Percentiles rank a stretch among this genome's conserved stretches.
Evolutionary conservation across 2,113 vertebrate genomes (phyloP).

Genomic region (Microcebus murinus): DNA sequence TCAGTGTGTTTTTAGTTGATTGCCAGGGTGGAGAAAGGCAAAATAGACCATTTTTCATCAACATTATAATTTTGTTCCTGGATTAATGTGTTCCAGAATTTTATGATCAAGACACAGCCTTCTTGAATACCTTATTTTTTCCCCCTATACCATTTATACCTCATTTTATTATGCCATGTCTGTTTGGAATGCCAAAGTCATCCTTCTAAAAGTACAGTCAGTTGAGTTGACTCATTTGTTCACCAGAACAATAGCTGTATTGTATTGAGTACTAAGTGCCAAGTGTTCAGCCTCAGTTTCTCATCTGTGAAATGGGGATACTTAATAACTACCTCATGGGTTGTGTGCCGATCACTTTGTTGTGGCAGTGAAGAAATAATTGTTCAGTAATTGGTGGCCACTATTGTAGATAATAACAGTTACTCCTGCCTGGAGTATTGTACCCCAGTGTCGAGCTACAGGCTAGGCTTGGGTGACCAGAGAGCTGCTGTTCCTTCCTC

Average conservation of each 20-base stretch:
- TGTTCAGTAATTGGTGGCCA: not conserved
- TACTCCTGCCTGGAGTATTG: not conserved
- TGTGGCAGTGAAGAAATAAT: not conserved
- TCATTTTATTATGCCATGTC: not conserved
- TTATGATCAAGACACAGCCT: not conserved
- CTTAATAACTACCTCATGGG: not conserved
- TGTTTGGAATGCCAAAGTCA: not conserved
- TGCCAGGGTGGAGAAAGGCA: not conserved
- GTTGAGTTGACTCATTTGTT: not conserved
- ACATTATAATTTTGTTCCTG: not conserved
- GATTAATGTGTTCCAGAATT: not conserved
- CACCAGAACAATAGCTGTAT: not conserved
- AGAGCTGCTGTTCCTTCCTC: not conserved
- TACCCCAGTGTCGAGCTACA: not conserved
- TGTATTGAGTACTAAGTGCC: not conserved
- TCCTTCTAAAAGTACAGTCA: not conserved
- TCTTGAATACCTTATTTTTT: not conserved
- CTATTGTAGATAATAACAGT: not conserved
- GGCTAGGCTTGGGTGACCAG: not conserved
- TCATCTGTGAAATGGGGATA: not conserved
- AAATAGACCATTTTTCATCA: not conserved
- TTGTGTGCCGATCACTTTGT: not conserved
- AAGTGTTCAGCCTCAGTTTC: not conserved
- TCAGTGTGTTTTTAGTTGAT: not conserved
- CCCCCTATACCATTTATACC: not conserved